phyloP scores from a whole-genome alignment of 1,140 invertebrate species.

The Rhagoletis pomonella region DNA sequence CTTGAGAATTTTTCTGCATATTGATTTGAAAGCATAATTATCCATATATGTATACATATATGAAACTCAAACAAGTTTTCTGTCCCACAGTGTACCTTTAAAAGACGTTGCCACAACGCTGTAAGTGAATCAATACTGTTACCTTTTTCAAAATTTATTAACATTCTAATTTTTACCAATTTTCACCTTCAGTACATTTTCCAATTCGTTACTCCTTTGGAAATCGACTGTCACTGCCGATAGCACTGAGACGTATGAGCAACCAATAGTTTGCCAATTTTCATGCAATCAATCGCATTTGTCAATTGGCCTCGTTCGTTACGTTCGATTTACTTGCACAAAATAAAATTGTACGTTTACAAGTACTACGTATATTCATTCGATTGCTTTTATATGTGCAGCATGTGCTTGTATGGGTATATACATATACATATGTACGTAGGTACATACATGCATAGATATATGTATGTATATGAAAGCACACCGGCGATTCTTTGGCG shows the following conservation, averaged over 20 bases:
- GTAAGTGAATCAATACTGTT: too few species aligned
- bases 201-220: neutral
- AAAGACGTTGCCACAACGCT: too few species aligned
- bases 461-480: too few species aligned
- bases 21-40: too few species aligned
- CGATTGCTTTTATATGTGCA: neutral
- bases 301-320: constrained; percentile 36
- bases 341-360: constrained; percentile 3
- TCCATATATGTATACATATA: too few species aligned
- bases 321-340: neutral
- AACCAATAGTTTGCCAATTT: constrained; percentile 12
- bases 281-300: constrained; percentile 36
- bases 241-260: neutral
- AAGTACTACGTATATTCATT: neutral
- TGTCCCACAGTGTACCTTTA: too few species aligned
- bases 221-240: neutral
- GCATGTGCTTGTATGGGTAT: neutral
- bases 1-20: too few species aligned
- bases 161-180: neutral
- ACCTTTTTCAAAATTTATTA: too few species aligned
- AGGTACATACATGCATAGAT: too few species aligned
- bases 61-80: too few species aligned
- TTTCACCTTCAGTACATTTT: constrained; percentile 12
- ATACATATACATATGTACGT: too few species aligned
- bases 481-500: too few species aligned